phyloP scores from a whole-genome alignment of 2,797 vertebrate genomes.

The Vespertilio murinus region DNA sequence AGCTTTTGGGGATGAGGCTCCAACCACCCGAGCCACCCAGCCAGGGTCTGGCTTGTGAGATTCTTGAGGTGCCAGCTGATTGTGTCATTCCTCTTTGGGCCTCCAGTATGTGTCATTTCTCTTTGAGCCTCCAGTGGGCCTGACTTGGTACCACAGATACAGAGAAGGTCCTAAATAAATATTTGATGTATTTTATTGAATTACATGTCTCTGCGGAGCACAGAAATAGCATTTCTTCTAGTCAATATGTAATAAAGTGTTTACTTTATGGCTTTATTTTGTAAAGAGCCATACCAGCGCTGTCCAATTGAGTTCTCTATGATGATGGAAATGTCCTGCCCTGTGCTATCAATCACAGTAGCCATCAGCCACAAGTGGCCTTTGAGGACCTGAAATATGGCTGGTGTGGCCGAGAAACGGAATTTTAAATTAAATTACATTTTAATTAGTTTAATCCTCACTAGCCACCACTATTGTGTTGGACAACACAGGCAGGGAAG shows the following conservation, averaged over 20 bases:
- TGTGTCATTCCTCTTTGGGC: background rate
- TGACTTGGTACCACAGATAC: background rate
- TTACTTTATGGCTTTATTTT: slow-evolving; percentile 50
- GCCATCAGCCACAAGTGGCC: background rate
- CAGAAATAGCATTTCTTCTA: slow-evolving; percentile 37
- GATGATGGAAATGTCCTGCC: background rate
- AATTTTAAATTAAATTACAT: slow-evolving; percentile 26
- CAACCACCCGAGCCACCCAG: background rate
- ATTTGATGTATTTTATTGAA: slow-evolving; percentile 48
- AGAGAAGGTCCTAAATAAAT: slow-evolving; percentile 33
- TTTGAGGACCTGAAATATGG: background rate
- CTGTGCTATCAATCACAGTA: background rate
- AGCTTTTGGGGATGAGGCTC: background rate
- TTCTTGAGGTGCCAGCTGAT: background rate
- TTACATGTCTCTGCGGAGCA: background rate
- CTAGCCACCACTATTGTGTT: background rate
- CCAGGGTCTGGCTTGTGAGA: background rate
- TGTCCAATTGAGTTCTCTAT: background rate
- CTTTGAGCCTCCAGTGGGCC: background rate
- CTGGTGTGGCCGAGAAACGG: background rate
- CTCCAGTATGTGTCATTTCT: background rate
- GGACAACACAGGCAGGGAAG: background rate
- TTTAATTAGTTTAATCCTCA: background rate
- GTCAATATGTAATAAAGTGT: slow-evolving; percentile 51
- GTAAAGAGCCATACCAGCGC: background rate